A percentile compares a stretch with the other conserved stretches of the same genome.
phyloP scores from a whole-genome alignment of 2,797 vertebrate species.

The Gobionotothen gibberifrons region DNA sequence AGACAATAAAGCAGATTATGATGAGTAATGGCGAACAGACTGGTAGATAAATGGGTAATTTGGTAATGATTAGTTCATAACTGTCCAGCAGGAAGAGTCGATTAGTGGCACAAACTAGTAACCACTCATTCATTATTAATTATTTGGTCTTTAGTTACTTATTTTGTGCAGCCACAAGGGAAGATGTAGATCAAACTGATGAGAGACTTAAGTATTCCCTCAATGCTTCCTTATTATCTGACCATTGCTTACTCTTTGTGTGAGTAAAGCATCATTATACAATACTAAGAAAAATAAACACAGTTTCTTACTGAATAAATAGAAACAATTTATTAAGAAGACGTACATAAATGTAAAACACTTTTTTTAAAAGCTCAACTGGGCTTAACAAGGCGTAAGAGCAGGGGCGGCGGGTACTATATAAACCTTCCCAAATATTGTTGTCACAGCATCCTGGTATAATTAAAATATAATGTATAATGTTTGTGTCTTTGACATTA shows the following conservation, averaged over 20 bases:
- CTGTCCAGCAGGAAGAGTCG: neutral
- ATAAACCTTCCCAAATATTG: no score
- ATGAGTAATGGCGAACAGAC: neutral
- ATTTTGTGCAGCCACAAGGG: neutral
- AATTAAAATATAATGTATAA: no score
- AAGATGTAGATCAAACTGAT: neutral
- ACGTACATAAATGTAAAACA: neutral
- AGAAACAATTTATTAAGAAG: neutral
- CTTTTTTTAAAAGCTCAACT: neutral
- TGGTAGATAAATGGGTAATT: neutral
- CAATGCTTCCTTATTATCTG: neutral
- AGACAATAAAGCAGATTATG: neutral
- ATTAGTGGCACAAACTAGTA: neutral
- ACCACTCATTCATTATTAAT: conserved; percentile 1
- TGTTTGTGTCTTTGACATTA: no score
- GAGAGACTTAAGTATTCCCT: neutral
- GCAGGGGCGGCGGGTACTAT: no score
- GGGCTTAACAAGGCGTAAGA: neutral
- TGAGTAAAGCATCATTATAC: neutral
- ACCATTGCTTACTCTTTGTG: neutral
- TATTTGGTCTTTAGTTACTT: neutral
- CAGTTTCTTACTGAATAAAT: neutral
- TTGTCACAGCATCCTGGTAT: no score
- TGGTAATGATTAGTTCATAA: neutral
- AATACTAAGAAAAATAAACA: neutral